Evolutionary conservation across 2,113 vertebrate genomes (phyloP).

Genomic region (Capreolus pygargus): DNA sequence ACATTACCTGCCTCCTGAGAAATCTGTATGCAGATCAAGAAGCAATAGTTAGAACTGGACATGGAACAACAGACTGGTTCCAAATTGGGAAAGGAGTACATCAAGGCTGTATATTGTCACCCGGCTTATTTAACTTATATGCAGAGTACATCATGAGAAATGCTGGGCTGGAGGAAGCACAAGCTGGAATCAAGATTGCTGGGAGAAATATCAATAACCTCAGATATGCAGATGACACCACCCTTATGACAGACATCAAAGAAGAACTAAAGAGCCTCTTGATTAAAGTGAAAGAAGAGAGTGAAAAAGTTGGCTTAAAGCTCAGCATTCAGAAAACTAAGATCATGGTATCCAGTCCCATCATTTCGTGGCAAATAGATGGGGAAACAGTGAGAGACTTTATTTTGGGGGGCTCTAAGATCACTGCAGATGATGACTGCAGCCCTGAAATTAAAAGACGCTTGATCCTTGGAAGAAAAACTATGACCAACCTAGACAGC

Average conservation of each 20-base stretch:
- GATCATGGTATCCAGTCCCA: neutral
- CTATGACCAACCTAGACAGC: neutral
- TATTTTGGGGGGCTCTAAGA: neutral
- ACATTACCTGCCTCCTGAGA: neutral
- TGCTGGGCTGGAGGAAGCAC: neutral
- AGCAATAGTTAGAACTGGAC: neutral
- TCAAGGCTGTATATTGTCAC: neutral
- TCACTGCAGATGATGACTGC: neutral
- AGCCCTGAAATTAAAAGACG: neutral
- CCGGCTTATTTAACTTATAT: neutral
- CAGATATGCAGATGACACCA: neutral
- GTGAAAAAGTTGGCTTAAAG: neutral
- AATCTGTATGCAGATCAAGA: neutral
- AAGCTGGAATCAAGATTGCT: neutral
- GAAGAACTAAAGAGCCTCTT: neutral
- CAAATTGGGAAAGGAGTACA: neutral
- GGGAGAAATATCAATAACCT: neutral
- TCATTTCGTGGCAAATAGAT: neutral
- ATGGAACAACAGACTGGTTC: neutral
- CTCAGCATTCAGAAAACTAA: neutral
- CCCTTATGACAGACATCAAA: fast-evolving
- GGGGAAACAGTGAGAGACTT: neutral
- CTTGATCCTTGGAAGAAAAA: neutral
- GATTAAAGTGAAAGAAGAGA: neutral
- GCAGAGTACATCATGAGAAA: neutral